phyloP scores from a whole-genome alignment of 2,888 invertebrate genomes.

The Diarsia rubi region DNA sequence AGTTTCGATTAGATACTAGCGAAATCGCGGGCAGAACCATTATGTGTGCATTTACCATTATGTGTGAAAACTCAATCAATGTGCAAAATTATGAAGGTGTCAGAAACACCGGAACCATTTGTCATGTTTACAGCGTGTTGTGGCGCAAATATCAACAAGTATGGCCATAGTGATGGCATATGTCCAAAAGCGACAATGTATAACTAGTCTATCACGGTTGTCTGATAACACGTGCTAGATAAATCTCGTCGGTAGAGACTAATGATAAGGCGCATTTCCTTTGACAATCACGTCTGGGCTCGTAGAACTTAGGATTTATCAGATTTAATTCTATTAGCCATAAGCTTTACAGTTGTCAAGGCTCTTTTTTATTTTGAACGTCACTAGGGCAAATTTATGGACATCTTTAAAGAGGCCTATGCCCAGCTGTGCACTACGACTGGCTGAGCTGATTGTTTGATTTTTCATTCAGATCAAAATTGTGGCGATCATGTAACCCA shows the following conservation, averaged over 20 bases:
- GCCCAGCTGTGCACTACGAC: not conserved
- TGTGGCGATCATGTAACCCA: not conserved
- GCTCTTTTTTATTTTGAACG: not conserved
- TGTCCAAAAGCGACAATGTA: slow-evolving; percentile 39
- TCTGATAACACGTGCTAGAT: slow-evolving; percentile 31
- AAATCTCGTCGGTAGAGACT: not conserved
- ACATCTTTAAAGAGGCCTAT: not conserved
- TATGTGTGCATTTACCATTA: too few species aligned
- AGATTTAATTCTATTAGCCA: too few species aligned
- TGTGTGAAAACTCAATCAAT: not conserved
- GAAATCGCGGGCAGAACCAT: not conserved
- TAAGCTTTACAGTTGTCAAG: not conserved
- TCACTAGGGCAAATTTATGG: not conserved
- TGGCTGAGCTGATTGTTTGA: not conserved
- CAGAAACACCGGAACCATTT: slow-evolving; percentile 8
- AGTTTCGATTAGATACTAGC: not conserved
- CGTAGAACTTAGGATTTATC: slow-evolving; percentile 9
- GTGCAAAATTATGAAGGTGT: slow-evolving; percentile 3
- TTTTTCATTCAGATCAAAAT: not conserved
- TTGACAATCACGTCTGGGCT: slow-evolving; percentile 12
- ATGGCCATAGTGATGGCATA: slow-evolving; percentile 49
- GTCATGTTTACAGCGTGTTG: slow-evolving; percentile 15
- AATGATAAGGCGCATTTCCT: slow-evolving; percentile 3
- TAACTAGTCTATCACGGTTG: slow-evolving; percentile 25
- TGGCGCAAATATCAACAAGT: slow-evolving; percentile 27